Conservation (phyloP, 2,888 invertebrate genomes). For the Xanthorhoe spadicearia region DNA sequence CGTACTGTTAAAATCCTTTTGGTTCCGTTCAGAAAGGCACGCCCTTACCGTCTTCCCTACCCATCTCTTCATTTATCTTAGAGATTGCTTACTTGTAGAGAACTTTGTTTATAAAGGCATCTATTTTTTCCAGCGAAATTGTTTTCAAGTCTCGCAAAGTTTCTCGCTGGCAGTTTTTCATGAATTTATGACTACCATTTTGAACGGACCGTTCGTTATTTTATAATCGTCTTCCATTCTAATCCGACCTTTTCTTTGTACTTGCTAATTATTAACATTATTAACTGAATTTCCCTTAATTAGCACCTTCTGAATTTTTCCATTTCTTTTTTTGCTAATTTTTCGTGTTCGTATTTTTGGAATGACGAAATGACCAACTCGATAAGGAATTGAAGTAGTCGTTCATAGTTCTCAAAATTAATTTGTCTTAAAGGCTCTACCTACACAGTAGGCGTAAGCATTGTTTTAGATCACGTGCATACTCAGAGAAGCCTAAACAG, state of each 20-base stretch:
- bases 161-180: conserved; percentile 31
- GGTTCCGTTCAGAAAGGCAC: conserved; percentile 44
- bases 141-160: conserved; percentile 38
- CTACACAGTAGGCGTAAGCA: too few species aligned
- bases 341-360: conserved; percentile 40
- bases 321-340: conserved; percentile 9
- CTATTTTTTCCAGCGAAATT: conserved; percentile 46
- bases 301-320: conserved; percentile 28
- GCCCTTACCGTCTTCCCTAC: conserved; percentile 43
- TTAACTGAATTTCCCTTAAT: conserved; percentile 35
- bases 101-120: conserved; percentile 48
- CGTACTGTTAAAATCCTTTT: conserved; percentile 51
- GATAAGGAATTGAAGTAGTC: too few species aligned
- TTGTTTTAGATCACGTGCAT: too few species aligned
- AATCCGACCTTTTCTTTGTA: conserved; percentile 32
- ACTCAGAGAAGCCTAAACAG: too few species aligned
- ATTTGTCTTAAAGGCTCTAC: too few species aligned
- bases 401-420: background rate
- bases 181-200: conserved; percentile 33
- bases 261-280: conserved; percentile 33
- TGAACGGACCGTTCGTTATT: conserved; percentile 35
- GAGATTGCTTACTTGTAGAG: conserved; percentile 47
- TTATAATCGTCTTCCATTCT: conserved; percentile 37
- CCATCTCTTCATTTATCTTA: conserved; percentile 48
- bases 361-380: conserved; percentile 35